phyloP scores from a whole-genome alignment of 2,113 vertebrate genomes.

The Petrocephalus zakoni region DNA sequence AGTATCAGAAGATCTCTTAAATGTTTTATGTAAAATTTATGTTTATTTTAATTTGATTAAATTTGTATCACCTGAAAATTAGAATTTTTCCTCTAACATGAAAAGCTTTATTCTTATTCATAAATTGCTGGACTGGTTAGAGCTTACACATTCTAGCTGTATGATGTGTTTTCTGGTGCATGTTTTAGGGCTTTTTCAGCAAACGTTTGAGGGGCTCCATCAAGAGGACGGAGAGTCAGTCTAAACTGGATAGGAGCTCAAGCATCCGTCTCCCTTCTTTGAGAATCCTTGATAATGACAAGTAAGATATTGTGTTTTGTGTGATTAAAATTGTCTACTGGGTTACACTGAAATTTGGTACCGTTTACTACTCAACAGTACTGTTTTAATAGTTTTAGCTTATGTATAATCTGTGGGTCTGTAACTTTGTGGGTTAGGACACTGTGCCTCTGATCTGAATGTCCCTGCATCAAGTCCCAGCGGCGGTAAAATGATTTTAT shows the following conservation, averaged over 20 bases:
- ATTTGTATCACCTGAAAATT: not conserved
- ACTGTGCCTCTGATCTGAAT: not conserved
- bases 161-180: constrained; percentile 28
- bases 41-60: not conserved
- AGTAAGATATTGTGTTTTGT: constrained; percentile 54
- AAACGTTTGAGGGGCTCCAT: constrained; percentile 95
- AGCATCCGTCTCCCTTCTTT: constrained; percentile 86
- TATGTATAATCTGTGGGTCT: not conserved
- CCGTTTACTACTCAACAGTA: not conserved
- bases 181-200: constrained; percentile 86
- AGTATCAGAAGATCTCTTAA: not conserved
- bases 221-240: constrained; percentile 95
- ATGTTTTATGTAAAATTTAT: not conserved
- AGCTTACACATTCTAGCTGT: not conserved
- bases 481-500: not conserved
- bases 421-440: not conserved
- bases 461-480: not conserved
- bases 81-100: not conserved
- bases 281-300: constrained; percentile 70
- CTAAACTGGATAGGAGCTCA: constrained; percentile 86
- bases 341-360: not conserved
- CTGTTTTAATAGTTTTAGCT: not conserved
- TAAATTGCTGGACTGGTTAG: not conserved
- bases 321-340: not conserved
- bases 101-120: not conserved